Evolutionary conservation across 2,888 invertebrate species (phyloP), one percentile per base, ranked within the genome.

Genomic region (Plebejus anna): DNA sequence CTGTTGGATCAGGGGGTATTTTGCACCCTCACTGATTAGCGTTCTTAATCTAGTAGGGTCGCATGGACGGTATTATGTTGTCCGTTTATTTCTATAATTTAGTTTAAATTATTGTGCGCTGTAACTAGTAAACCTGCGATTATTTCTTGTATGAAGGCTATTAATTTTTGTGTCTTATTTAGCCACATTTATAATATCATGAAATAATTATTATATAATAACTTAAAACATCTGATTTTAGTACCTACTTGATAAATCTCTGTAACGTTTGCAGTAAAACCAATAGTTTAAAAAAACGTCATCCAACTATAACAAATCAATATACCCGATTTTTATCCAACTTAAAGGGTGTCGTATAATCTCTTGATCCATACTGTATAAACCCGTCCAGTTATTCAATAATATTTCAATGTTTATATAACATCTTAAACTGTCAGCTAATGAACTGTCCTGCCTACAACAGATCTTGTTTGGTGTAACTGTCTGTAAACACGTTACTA

Each of bases 21-120:
- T 92, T 85, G 90, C 91, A 92, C 93, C 93, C 92, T 90, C 84
- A 81, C 89, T 93, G 93, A 93, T 93, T 93, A 92, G 91, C 88
- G 90, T 87, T 86, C 90, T 90, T 90, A 92, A 92, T 92, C 89
- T 91, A 88, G 87, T 85, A 86, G 92, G 92, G 91, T 87, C 83
- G 82, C 82, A 83, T 81, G 89, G 86, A 87, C 81, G 85, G 82
- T 80, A 61, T 79, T 81, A 89, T 89, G 78, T 84, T 79, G 79
- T 51, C 11, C 6, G 28, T 47, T 66, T 13, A 28, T 47, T 22
- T 32, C 4, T 55, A 55, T 0, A 11, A 11, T 55, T 55, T 55
- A 47, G 2, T 47, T 47, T 11, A 2, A 9, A 1, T 0, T 47
- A 47, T 38, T 6, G 0, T 42, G 9, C 9, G 42, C 9, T 42